Evolutionary conservation across 2,797 vertebrate genomes (phyloP).

Genomic region (Crocidura indochinensis): DNA sequence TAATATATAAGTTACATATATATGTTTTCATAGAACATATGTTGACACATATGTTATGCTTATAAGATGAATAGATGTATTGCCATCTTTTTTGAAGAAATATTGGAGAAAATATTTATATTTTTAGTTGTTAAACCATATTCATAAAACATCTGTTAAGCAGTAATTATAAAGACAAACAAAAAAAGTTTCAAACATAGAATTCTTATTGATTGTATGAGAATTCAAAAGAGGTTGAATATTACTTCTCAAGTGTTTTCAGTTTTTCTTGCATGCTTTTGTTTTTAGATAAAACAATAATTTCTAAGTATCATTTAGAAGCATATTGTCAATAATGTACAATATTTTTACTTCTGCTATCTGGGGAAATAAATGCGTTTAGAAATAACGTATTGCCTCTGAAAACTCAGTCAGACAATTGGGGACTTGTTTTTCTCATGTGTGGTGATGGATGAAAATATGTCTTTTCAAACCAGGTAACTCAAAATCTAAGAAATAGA

Average conservation of each 20-base stretch:
- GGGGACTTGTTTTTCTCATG: not conserved
- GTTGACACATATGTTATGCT: not conserved
- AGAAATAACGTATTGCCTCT: too few relatives aligned
- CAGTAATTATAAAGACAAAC: not conserved
- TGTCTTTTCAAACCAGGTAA: not conserved
- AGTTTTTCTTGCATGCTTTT: not conserved
- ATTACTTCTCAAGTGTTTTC: not conserved
- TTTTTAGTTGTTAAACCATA: constrained; percentile 9
- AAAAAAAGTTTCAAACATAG: not conserved
- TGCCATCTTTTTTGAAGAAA: constrained; percentile 1
- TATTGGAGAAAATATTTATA: not conserved
- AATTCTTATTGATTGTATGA: not conserved
- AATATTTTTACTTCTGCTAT: too few relatives aligned
- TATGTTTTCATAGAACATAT: constrained; percentile 20
- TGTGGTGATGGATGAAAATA: not conserved
- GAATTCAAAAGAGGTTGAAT: not conserved
- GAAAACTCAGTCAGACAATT: not conserved
- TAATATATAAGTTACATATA: not conserved
- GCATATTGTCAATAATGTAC: not conserved
- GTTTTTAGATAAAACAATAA: constrained; percentile 33
- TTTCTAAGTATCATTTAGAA: constrained; percentile 8
- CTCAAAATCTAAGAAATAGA: not conserved
- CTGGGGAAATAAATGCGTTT: not conserved
- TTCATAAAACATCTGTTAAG: not conserved
- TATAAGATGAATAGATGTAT: not conserved